Percentiles rank a stretch among this genome's conserved stretches.
phyloP scores from a whole-genome alignment of 2,113 vertebrate genomes.

The Rhinolophus sinicus region DNA sequence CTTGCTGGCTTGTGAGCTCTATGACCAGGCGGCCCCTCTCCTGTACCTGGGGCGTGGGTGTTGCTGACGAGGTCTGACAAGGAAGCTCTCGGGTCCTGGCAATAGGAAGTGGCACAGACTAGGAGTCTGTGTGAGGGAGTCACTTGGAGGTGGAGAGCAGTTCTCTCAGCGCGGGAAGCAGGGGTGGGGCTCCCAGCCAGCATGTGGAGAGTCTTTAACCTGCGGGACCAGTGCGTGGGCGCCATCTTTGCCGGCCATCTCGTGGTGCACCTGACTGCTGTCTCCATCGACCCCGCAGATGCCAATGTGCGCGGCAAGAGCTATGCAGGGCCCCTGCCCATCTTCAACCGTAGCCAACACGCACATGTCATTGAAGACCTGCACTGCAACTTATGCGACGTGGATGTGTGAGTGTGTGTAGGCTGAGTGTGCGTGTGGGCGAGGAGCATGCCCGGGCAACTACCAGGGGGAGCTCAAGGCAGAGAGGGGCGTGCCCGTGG shows the following conservation, averaged over 20 bases:
- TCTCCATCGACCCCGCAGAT: slow-evolving; percentile 96
- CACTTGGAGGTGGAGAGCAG: neutral
- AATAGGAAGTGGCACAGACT: neutral
- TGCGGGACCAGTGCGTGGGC: slow-evolving; percentile 90
- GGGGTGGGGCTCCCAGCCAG: neutral
- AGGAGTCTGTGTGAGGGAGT: neutral
- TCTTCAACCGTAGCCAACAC: slow-evolving; percentile 92
- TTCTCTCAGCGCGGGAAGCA: neutral
- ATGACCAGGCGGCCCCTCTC: neutral
- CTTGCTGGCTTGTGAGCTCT: neutral
- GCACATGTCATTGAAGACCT: slow-evolving; percentile 97
- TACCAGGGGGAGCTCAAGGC: neutral
- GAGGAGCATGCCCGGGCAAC: too few relatives aligned
- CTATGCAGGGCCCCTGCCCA: slow-evolving; percentile 88
- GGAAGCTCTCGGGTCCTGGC: neutral
- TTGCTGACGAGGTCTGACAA: neutral
- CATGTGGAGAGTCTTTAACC: slow-evolving; percentile 84
- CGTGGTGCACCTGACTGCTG: slow-evolving; percentile 92
- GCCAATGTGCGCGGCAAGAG: slow-evolving; percentile 91
- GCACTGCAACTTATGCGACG: slow-evolving; percentile 97
- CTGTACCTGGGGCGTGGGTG: neutral
- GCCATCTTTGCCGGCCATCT: slow-evolving; percentile 92
- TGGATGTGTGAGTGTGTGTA: slow-evolving; percentile 94
- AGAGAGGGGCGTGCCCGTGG: neutral
- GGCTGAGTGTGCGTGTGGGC: neutral